phyloP scores from a whole-genome alignment of 1,140 invertebrate species.

The Pogonus chalceus region DNA sequence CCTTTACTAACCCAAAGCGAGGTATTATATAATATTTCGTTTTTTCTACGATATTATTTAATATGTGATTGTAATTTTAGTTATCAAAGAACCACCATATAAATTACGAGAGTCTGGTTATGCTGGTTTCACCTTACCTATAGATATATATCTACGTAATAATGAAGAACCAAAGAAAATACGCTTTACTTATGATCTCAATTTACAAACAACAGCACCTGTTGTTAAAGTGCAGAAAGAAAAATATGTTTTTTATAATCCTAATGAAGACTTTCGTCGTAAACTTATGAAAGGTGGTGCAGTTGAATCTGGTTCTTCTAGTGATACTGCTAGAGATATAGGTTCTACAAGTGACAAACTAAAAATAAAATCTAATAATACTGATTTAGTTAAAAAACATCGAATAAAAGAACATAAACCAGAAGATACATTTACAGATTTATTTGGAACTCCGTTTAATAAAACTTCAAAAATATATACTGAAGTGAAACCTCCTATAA shows the following conservation, averaged over 20 bases:
- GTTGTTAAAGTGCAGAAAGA: constrained; percentile 68
- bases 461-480: constrained; percentile 55
- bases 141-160: constrained; percentile 85
- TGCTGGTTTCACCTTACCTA: constrained; percentile 82
- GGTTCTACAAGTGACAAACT: constrained; percentile 23
- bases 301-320: constrained; percentile 40
- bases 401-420: constrained; percentile 50
- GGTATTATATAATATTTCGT: constrained; percentile 41
- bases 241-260: constrained; percentile 61
- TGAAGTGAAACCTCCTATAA: constrained; percentile 45
- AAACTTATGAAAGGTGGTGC: constrained; percentile 79
- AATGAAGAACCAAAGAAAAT: constrained; percentile 86
- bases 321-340: constrained; percentile 30
- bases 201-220: constrained; percentile 61
- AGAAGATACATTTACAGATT: constrained; percentile 58
- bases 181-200: constrained; percentile 76
- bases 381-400: constrained; percentile 48
- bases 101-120: constrained; percentile 85
- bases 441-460: constrained; percentile 70
- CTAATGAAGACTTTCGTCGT: constrained; percentile 78
- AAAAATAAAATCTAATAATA: constrained; percentile 55
- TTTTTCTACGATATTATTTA: constrained; percentile 4
- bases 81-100: constrained; percentile 87
- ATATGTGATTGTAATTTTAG: constrained; percentile 39
- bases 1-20: constrained; percentile 83